phyloP scores from a whole-genome alignment of 1,140 invertebrate genomes.

The Meloidogyne exigua region DNA sequence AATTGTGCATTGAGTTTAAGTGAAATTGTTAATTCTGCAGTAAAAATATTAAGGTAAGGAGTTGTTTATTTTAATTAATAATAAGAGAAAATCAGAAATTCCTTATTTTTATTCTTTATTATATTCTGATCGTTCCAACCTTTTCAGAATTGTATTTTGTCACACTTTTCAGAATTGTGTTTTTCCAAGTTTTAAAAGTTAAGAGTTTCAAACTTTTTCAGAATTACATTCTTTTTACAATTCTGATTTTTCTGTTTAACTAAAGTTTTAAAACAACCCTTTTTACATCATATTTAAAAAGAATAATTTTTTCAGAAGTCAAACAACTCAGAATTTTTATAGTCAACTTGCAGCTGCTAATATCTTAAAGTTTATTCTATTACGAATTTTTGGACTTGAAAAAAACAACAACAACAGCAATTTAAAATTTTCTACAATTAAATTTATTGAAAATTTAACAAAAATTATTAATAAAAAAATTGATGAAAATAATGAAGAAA shows the following conservation, averaged over 20 bases:
- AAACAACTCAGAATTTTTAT: not conserved
- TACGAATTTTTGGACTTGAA: not conserved
- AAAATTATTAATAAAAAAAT: not conserved
- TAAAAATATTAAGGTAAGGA: not conserved
- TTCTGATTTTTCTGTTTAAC: no score
- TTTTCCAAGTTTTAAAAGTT: no score
- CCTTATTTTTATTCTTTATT: not conserved
- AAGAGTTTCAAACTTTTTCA: no score
- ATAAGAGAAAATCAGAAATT: not conserved
- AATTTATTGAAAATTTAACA: not conserved
- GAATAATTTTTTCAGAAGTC: not conserved
- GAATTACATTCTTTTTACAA: no score
- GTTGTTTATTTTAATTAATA: not conserved
- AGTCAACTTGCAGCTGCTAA: slow-evolving; percentile 26
- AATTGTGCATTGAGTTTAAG: not conserved
- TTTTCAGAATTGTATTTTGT: no score
- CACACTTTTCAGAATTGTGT: no score
- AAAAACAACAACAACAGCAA: not conserved
- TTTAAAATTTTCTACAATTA: not conserved
- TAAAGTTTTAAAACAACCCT: no score
- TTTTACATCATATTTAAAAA: no score
- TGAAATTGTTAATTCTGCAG: not conserved
- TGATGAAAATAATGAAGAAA: not conserved
- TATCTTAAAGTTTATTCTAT: slow-evolving; percentile 2
- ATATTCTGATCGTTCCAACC: not conserved